Conservation (phyloP, 2,888 invertebrate species). For the Erpobdella octoculata region DNA sequence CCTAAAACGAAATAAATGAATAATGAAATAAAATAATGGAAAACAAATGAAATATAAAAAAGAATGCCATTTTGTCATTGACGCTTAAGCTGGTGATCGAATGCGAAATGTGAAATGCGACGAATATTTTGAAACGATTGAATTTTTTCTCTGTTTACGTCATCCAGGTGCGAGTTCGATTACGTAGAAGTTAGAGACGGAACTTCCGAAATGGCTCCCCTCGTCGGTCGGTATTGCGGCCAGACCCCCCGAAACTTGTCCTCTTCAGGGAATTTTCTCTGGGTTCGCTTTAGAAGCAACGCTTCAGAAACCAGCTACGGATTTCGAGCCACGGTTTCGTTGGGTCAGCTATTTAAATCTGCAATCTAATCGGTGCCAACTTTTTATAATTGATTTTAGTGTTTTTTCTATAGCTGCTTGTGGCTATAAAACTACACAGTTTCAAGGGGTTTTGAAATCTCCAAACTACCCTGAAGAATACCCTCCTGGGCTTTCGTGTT, state of each 20-base stretch:
- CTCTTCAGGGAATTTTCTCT: conserved; percentile 66
- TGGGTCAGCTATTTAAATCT: conserved; percentile 5
- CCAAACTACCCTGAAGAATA: conserved; percentile 64
- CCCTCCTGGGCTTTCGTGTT: conserved; percentile 61
- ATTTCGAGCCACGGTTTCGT: conserved; percentile 36
- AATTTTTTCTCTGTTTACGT: not conserved
- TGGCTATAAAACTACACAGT: conserved; percentile 63
- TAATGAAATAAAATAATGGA: too few species aligned
- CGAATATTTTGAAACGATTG: too few species aligned
- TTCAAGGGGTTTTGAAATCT: conserved; percentile 60
- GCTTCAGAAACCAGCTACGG: conserved; percentile 73
- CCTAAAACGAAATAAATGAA: too few species aligned
- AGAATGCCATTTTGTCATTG: too few species aligned
- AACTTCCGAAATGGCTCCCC: conserved; percentile 65
- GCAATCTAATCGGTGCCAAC: not conserved
- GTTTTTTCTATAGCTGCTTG: conserved; percentile 53
- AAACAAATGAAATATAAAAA: too few species aligned
- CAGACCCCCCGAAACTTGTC: conserved; percentile 56
- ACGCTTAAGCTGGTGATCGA: too few species aligned
- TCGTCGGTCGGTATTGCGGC: conserved; percentile 77
- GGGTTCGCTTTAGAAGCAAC: conserved; percentile 88
- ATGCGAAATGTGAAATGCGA: too few species aligned
- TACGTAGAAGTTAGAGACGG: conserved; percentile 89
- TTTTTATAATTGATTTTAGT: conserved; percentile 5
- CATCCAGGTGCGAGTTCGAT: conserved; percentile 72